These are phyloP conservation scores for Margaritifera margaritifera DNA, from an alignment of 2,888 invertebrate species.

Conservation along the genomic window DNA sequence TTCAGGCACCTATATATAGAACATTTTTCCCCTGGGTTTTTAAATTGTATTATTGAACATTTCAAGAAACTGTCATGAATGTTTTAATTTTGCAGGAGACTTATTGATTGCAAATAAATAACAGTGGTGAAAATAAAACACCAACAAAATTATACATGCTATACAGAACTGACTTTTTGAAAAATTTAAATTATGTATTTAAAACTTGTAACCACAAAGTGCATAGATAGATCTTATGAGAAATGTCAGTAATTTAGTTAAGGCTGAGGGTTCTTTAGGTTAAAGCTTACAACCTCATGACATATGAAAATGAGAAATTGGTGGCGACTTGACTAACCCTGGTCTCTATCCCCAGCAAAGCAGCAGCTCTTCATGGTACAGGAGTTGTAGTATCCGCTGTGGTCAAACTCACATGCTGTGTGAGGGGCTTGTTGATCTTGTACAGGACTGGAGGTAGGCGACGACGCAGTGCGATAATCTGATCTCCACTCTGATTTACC, in stretches of 20 bases:
- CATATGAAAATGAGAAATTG: not conserved
- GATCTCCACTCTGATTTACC: constrained; percentile 86
- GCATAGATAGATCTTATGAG: too few relatives aligned
- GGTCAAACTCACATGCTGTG: constrained; percentile 90
- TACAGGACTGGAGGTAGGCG: constrained; percentile 91
- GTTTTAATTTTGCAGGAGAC: too few relatives aligned
- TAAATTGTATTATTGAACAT: too few relatives aligned
- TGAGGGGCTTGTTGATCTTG: constrained; percentile 78
- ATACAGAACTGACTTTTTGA: too few relatives aligned
- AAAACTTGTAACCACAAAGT: too few relatives aligned
- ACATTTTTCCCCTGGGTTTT: too few relatives aligned
- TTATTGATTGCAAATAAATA: too few relatives aligned
- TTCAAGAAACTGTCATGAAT: too few relatives aligned
- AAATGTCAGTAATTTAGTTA: not conserved
- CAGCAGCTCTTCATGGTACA: constrained; percentile 98
- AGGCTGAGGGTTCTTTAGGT: not conserved
- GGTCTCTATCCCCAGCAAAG: constrained; percentile 91
- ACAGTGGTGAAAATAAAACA: too few relatives aligned
- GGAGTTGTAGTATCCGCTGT: constrained; percentile 93
- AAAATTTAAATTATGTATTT: too few relatives aligned
- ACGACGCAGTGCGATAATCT: constrained; percentile 86
- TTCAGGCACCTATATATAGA: too few relatives aligned
- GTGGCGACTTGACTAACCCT: constrained; percentile 61
- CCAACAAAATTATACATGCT: too few relatives aligned
- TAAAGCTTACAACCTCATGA: not conserved